Evolutionary conservation across 2,113 vertebrate genomes (phyloP), one percentile per base, ranked within the genome.

Genomic region (Prionailurus bengalensis): DNA sequence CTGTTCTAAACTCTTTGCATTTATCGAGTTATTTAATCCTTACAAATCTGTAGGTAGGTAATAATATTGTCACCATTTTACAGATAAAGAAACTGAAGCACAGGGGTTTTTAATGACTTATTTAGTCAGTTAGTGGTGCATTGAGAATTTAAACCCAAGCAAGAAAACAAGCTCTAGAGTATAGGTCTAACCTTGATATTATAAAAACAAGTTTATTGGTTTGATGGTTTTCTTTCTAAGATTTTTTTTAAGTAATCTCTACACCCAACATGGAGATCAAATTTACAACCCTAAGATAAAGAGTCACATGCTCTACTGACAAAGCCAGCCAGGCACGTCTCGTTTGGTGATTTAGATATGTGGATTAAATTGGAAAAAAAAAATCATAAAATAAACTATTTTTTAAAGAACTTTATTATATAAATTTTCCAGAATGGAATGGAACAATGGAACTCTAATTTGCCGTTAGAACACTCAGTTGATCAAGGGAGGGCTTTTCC

Each of bases 1-100:
- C 31, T 78, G 5, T 48, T 65, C 19, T 23, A 61, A 95, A 3
- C 3, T 53, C 53, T 73, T 73, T 65, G 25, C 8, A 21, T 25
- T 25, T 39, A 53, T 36, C 15, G 63, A 87, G 5, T 88, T 0
- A 83, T 89, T 91, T 71, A 53, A 45, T 73, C 33, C 6, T 96
- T 94, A 95, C 61, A 87, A 55, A 82, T 96, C 95, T 97, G 68
- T 65, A 95, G 91, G 83, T 84, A 27, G 58, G 29, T 76, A 78
- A 94, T 94, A 45, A 94, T 87, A 97, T 58, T 58, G 80, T 39
- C 31, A 13, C 70, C 19, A 93, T 86, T 98, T 96, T 96, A 96
- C 1, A 90, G 12, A 53, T 89, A 65, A 94, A 95, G 83, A 96
- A 97, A 95, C 9, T 31, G 45, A 95, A 17, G 25, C 27, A n/a